Evolutionary conservation across 1,140 invertebrate species (phyloP).

Genomic region (Lordiphosa stackelbergi): DNA sequence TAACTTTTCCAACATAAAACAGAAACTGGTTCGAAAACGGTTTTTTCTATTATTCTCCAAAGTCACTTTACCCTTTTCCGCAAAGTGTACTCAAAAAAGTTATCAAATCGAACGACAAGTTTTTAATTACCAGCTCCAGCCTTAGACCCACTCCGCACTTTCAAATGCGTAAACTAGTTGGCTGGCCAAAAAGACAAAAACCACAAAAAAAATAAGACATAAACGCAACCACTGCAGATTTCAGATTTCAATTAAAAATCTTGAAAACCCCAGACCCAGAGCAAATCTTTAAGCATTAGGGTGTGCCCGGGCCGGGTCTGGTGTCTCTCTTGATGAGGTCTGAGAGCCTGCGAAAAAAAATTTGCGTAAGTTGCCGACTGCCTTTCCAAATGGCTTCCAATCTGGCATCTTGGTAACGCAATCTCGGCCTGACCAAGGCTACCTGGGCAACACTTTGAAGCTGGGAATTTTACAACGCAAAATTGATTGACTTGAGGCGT

Average conservation of each 20-base stretch:
- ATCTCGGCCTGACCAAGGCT: constrained; percentile 32
- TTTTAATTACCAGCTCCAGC: constrained; percentile 58
- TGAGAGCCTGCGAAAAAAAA: constrained; percentile 41
- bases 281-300: constrained; percentile 50
- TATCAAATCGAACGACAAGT: constrained; percentile 68
- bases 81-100: constrained; percentile 40
- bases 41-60: not conserved
- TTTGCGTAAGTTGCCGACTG: constrained; percentile 65
- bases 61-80: constrained; percentile 4
- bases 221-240: constrained; percentile 15
- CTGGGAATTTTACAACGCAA: constrained; percentile 10
- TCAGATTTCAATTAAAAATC: constrained; percentile 67
- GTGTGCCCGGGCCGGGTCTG: constrained; percentile 43
- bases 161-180: constrained; percentile 73
- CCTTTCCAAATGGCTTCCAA: constrained; percentile 68
- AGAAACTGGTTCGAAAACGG: not conserved
- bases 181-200: constrained; percentile 25
- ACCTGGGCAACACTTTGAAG: constrained; percentile 24
- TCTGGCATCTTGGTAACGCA: constrained; percentile 47
- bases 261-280: constrained; percentile 22
- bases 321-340: constrained; percentile 51
- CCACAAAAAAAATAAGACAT: constrained; percentile 7
- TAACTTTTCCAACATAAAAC: too few relatives aligned
- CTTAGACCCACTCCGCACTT: constrained; percentile 37
- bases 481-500: constrained; percentile 73